Conservation (phyloP, 64 coral and sea anemone genomes). For the Cladopsammia gracilis region DNA sequence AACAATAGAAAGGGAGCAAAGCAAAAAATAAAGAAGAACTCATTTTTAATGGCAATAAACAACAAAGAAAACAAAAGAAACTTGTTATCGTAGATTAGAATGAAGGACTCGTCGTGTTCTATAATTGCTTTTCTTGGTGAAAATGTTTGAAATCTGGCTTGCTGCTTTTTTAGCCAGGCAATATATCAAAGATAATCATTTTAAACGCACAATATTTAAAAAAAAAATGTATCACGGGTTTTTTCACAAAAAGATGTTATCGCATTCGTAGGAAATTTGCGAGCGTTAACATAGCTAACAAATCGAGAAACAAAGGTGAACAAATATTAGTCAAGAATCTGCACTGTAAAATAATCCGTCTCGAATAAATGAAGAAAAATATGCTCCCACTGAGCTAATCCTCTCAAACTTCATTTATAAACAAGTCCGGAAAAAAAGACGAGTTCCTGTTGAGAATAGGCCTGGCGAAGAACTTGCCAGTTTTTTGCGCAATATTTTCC, state of each 20-base stretch:
- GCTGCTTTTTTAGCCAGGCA: not conserved
- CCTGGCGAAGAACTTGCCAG: no score
- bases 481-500: no score
- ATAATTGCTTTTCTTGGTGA: not conserved
- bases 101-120: not conserved
- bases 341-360: not conserved
- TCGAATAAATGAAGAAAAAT: not conserved
- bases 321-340: not conserved
- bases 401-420: not conserved
- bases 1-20: not conserved
- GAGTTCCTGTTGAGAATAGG: no score
- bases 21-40: not conserved
- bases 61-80: constrained; percentile 10
- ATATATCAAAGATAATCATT: not conserved
- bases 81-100: not conserved
- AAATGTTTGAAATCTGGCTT: not conserved
- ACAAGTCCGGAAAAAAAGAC: no score
- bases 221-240: not conserved
- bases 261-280: not conserved
- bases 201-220: not conserved
- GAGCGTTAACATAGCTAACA: not conserved
- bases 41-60: constrained; percentile 15
- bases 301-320: no score
- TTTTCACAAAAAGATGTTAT: not conserved
- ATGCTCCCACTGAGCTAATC: not conserved